Conservation (phyloP, 2,797 vertebrate species). For the Trachurus trachurus region DNA sequence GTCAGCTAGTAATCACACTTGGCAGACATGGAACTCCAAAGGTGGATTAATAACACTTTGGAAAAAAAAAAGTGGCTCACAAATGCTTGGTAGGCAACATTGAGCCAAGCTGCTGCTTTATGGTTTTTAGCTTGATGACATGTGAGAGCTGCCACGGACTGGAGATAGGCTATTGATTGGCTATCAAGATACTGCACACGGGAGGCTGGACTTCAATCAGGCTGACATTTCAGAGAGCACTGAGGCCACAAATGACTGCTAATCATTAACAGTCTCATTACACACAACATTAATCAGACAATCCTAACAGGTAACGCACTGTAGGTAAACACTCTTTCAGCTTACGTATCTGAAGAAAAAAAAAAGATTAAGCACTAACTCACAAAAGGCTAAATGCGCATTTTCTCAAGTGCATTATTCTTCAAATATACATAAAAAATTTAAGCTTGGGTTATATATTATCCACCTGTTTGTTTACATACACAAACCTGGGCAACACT, state of each 20-base stretch:
- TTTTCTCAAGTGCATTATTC: conserved; percentile 10
- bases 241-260: conserved; percentile 66
- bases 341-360: conserved; percentile 1
- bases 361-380: conserved; percentile 41
- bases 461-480: background rate
- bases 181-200: conserved; percentile 67
- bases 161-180: conserved; percentile 80
- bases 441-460: conserved; percentile 22
- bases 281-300: conserved; percentile 78
- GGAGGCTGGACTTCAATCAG: conserved; percentile 71
- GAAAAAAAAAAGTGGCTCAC: conserved; percentile 43
- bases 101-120: conserved; percentile 60
- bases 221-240: conserved; percentile 70
- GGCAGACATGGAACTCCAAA: conserved; percentile 70
- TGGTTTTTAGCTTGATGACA: conserved; percentile 70
- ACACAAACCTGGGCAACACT: conserved; percentile 15
- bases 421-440: conserved; percentile 2
- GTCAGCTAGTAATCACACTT: conserved; percentile 68
- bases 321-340: conserved; percentile 63
- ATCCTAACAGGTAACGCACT: conserved; percentile 56
- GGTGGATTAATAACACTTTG: conserved; percentile 70
- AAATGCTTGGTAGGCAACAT: conserved; percentile 60
- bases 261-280: conserved; percentile 77
- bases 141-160: conserved; percentile 63
- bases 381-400: conserved; percentile 20